Base-by-base conservation (phyloP, 92 coral and sea anemone genomes). In the Virgularia gustaviana region DNA sequence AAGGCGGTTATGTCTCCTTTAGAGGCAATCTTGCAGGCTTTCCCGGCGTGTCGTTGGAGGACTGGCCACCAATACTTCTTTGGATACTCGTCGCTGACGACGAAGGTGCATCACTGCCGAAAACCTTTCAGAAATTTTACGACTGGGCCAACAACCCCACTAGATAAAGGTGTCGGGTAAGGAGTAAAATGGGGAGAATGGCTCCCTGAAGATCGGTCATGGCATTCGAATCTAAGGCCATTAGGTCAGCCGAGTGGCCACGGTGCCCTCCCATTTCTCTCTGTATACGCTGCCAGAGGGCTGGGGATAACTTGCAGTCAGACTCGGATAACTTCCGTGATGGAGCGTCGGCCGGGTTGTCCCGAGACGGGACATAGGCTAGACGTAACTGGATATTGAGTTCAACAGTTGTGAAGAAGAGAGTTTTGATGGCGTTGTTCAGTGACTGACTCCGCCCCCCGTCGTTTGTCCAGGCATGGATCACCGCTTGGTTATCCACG, bases 1-100 rank as follows among this genome's bases (percentile, higher is more conserved):
- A 78, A 38, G 2, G 63, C 57, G n/a, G 54, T 44, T 3, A n/a
- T 12, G 13, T 55, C 29, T 15, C 77, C 83, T 44, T 53, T 45
- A 22, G 10, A 22, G 9, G 77, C 85, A 37, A 81, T 0, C 55
- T 65, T 65, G 38, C 52, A 32, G 27, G 65, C 55, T 27, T 57
- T 65, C 2, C 55, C 29, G 31, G 85, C 32, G 31, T n/a, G 12
- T 24, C 37, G 35, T 28, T 57, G 53, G 12, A 83, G 22, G 1
- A 83, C 58, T 9, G 88, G 88, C 88, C 88, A 84, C 87, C 87
- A 83, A 41, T 45, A 83, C 22, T 49, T 54, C 22, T 79, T 49
- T 8, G 79, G 87, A 11, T 49, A 43, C 2, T 54, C 32, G 27
- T 77, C 83, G 27, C 68, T 34, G 18, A 72, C 83, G 12, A 82